Base-by-base conservation (phyloP, 2,113 vertebrate genomes). In the Catharus bicknelli region DNA sequence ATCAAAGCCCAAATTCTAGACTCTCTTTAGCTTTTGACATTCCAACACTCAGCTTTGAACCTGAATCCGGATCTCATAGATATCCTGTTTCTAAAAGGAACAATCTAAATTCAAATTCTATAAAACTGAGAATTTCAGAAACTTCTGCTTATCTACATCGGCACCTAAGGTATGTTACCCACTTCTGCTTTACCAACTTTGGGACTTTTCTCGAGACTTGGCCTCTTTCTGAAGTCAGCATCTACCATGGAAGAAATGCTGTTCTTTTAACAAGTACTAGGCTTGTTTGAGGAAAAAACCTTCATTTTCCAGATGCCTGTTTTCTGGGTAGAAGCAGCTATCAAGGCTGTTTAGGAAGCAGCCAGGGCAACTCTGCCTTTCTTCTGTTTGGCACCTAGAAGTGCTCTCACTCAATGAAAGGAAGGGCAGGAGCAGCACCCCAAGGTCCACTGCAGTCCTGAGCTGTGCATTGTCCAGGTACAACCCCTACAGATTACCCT, bases 401-500 rank as follows among this genome's bases (percentile, higher is more conserved):
- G 20, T 18, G 9, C 1, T 55, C 29, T 81, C 61, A 57, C 29
- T 21, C 73, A 66, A 3, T 3, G 48, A 48, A 75, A 72, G 30
- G 25, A 59, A 22, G 26, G 57, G 16, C 6, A 55, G 30, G 7
- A 88, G 14, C 17, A 76, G 50, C 10, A 43, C 4, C 5, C 6
- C 53, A 20, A 2, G 9, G 16, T n/a, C 45, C 54, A 8, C 15
- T 5, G 3, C 42, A 23, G 17, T 61, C 29, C 42, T 2, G 7
- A 61, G 42, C 22, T 50, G 18, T 36, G 54, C 21, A 27, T 76
- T 75, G 69, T 23, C 55, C 12, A 25, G 29, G 29, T 8, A 30
- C 1, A 16, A 6, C 3, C 26, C 29, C 42, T 38, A 8, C 0
- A 7, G 54, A 40, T 13, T 30, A 17, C 6, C 6, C 22, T 82